Conservation (phyloP, 2,797 vertebrate genomes). For the Neoniphon sammara region DNA sequence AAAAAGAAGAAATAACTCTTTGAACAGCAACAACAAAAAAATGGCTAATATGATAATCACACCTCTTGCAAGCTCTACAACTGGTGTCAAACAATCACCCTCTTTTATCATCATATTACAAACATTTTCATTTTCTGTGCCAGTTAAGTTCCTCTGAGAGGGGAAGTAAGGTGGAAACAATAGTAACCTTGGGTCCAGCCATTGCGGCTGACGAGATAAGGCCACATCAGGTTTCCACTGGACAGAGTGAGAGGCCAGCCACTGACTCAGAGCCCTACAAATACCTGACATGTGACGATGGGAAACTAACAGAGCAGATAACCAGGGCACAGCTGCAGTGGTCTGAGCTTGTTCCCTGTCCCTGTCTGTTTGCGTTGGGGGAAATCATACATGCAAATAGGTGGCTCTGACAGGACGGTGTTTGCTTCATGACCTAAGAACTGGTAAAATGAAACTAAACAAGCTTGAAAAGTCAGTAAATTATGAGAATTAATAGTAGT, state of each 20-base stretch:
- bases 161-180: conserved; percentile 53
- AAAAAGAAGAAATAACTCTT: no score
- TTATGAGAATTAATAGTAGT: background rate
- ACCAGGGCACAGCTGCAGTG: conserved; percentile 16
- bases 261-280: conserved; percentile 23
- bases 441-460: conserved; percentile 36
- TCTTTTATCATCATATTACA: background rate
- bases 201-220: conserved; percentile 19
- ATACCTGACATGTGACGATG: conserved; percentile 18
- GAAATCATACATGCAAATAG: conserved; percentile 66
- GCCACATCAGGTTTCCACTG: conserved; percentile 39
- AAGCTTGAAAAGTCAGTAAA: background rate
- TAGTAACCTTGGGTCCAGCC: conserved; percentile 19
- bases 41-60: background rate
- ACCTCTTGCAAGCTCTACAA: background rate
- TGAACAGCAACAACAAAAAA: background rate
- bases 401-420: background rate
- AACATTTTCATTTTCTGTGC: conserved; percentile 2
- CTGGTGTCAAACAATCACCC: conserved; percentile 7
- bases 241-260: conserved; percentile 2
- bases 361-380: conserved; percentile 6
- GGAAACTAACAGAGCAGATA: conserved; percentile 45
- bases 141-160: conserved; percentile 29
- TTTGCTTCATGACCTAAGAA: conserved; percentile 36
- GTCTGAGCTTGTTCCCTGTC: conserved; percentile 29